phyloP scores from a whole-genome alignment of 2,888 invertebrate species.

The Andricus curvator region DNA sequence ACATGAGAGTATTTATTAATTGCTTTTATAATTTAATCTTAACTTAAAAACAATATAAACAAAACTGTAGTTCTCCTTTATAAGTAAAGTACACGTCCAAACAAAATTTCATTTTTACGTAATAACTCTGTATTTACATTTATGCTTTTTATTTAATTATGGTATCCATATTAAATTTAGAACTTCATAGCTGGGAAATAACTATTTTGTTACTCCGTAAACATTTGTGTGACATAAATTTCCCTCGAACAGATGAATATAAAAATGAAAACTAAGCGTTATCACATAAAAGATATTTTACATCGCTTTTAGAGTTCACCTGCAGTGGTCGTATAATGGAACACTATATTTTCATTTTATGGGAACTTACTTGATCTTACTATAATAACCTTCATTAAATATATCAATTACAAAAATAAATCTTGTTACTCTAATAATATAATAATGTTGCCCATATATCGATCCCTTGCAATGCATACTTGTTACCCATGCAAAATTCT shows the following conservation, averaged over 20 bases:
- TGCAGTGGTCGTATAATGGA: neutral
- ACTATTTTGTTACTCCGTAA: neutral
- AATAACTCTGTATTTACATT: too few species aligned
- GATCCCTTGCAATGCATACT: neutral
- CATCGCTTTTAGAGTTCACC: neutral
- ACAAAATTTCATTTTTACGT: too few species aligned
- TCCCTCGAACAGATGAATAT: neutral
- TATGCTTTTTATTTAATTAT: too few species aligned
- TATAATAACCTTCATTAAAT: neutral
- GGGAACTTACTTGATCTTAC: neutral
- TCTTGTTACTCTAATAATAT: neutral
- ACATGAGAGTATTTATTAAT: neutral
- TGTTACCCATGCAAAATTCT: neutral
- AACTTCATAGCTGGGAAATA: neutral
- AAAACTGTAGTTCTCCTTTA: neutral
- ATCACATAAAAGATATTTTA: neutral
- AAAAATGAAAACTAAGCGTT: neutral
- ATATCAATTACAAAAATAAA: neutral
- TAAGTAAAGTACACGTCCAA: too few species aligned
- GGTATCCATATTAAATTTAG: neutral
- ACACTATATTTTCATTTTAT: neutral
- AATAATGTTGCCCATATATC: neutral
- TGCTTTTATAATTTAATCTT: neutral
- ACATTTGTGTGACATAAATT: neutral
- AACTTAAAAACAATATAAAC: too few species aligned